Percentiles rank a stretch among this genome's conserved stretches.
Evolutionary conservation across 2,888 invertebrate species (phyloP).

Genomic region (Nephrotoma flavescens): DNA sequence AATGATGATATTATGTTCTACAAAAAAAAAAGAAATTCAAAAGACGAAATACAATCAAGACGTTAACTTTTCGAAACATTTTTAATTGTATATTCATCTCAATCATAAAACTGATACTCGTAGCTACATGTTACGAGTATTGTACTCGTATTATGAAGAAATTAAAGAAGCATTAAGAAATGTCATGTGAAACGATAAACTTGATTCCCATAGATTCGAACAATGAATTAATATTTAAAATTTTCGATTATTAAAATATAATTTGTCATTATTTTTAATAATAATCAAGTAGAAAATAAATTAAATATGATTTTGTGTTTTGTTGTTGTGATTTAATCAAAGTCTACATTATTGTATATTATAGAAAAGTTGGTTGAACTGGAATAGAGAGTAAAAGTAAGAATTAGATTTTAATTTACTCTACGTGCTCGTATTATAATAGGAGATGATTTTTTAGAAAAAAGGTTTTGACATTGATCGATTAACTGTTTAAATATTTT

Average conservation of each 20-base stretch:
- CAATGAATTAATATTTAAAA: not conserved
- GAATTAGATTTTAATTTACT: not conserved
- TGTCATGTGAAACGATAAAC: not conserved
- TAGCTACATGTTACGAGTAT: not conserved
- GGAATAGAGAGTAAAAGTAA: not conserved
- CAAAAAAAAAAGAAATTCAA: not conserved
- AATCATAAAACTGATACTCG: not conserved
- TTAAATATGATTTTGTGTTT: not conserved
- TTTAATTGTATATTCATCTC: not conserved
- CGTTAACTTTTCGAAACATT: not conserved
- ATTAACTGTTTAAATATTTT: not conserved
- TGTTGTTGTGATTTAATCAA: not conserved
- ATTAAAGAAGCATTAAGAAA: not conserved
- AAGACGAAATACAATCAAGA: not conserved
- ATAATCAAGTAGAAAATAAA: not conserved
- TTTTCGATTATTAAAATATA: not conserved
- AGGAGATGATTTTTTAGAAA: not conserved
- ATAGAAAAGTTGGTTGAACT: not conserved
- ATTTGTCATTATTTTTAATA: not conserved
- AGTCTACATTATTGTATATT: not conserved
- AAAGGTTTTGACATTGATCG: not conserved
- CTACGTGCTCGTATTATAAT: not conserved
- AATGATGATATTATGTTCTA: not conserved
- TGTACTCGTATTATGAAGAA: not conserved
- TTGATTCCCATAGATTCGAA: not conserved